These are phyloP conservation scores for Caiman crocodilus DNA, from an alignment of 2,797 vertebrate genomes.

Conservation along the genomic window DNA sequence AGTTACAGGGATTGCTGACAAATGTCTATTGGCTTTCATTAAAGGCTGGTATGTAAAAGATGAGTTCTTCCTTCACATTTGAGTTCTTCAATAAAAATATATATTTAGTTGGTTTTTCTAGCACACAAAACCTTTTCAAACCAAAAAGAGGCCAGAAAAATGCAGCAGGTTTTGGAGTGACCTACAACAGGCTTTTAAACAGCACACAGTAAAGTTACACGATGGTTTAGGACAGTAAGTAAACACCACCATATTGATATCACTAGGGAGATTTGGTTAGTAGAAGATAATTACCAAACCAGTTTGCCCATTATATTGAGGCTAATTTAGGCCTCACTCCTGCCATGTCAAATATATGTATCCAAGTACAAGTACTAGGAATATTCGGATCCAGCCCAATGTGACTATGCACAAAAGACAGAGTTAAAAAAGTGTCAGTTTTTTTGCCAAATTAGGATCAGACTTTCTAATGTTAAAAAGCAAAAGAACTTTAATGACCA, in stretches of 20 bases:
- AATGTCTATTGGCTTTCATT: neutral
- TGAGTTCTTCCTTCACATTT: neutral
- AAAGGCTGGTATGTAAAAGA: neutral
- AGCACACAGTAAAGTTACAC: neutral
- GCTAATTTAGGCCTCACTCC: neutral
- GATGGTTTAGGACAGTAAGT: neutral
- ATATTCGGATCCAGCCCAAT: neutral
- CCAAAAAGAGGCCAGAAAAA: too few relatives aligned
- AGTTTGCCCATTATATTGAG: neutral
- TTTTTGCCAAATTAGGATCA: neutral
- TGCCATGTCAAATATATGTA: neutral
- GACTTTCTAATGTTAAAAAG: neutral
- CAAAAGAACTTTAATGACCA: neutral
- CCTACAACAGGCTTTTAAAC: neutral
- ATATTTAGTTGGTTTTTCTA: neutral
- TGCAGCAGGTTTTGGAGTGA: too few relatives aligned
- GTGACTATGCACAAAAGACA: neutral
- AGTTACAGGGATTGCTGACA: too few relatives aligned
- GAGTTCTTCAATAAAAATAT: neutral
- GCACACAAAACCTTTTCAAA: neutral
- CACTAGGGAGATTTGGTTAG: neutral
- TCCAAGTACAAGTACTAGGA: neutral
- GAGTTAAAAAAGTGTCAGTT: neutral
- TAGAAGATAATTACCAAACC: neutral
- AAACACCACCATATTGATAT: neutral